Evolutionary conservation across 2,888 invertebrate genomes (phyloP).

Genomic region (Belgica antarctica): DNA sequence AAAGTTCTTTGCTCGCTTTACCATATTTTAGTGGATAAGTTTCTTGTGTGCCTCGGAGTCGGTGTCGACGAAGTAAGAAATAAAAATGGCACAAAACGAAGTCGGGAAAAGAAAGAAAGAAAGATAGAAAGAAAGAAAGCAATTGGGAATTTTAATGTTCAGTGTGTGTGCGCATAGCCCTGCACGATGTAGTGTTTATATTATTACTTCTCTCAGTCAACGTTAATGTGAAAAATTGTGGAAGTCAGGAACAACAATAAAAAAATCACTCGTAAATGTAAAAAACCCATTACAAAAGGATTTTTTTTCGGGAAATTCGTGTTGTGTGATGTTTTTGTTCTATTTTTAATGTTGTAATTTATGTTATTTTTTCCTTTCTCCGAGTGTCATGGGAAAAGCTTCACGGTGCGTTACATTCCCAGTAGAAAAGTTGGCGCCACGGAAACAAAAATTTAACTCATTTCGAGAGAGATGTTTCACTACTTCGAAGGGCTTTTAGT

Average conservation of each 20-base stretch:
- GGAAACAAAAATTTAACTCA: background rate
- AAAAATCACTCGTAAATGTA: slow-evolving; percentile 9
- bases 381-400: background rate
- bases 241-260: background rate
- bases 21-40: background rate
- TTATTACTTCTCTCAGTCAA: background rate
- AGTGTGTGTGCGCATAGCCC: slow-evolving; percentile 4
- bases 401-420: slow-evolving; percentile 19
- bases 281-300: background rate
- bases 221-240: background rate
- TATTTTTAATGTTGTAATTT: slow-evolving; percentile 33
- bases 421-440: no score
- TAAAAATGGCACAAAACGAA: no score
- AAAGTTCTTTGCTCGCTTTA: background rate
- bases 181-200: background rate
- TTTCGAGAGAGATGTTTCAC: background rate
- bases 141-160: background rate
- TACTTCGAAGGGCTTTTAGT: slow-evolving; percentile 4
- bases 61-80: no score
- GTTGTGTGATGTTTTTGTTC: slow-evolving; percentile 3
- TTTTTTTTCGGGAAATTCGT: background rate
- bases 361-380: no score
- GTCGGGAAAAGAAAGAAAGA: no score
- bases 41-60: no score
- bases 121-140: background rate